Conservation (phyloP, 2,113 vertebrate genomes). For the Clarias magur region DNA sequence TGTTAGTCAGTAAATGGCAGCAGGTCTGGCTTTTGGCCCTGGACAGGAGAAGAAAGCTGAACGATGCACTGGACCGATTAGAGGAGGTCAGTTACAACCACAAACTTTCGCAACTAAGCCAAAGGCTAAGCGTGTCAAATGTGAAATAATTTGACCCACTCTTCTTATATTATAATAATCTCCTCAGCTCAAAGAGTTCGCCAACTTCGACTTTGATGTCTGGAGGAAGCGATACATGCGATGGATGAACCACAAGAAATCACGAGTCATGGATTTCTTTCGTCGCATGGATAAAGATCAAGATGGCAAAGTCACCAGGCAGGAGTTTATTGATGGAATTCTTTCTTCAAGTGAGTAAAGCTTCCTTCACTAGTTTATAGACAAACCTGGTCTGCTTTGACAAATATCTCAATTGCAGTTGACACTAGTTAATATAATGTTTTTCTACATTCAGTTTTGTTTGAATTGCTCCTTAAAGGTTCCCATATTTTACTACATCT, state of each 20-base stretch:
- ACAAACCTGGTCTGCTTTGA: not conserved
- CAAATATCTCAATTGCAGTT: not conserved
- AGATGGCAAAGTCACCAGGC: conserved; percentile 95
- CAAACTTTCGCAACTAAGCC: not conserved
- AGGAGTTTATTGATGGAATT: conserved; percentile 98
- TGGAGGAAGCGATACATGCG: conserved; percentile 99
- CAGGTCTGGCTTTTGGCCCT: conserved; percentile 98
- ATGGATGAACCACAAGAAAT: conserved; percentile 99
- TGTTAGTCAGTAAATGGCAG: conserved; percentile 97
- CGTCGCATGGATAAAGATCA: conserved; percentile 98
- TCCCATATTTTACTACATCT: too few relatives aligned
- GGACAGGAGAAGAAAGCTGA: conserved; percentile 92
- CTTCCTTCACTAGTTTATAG: not conserved
- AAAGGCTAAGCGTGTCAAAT: not conserved
- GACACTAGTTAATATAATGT: not conserved
- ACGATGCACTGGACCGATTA: conserved; percentile 91
- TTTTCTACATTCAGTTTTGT: not conserved
- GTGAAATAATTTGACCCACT: not conserved
- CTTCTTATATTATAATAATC: conserved; percentile 22
- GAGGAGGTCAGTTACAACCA: conserved; percentile 81
- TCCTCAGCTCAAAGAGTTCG: conserved; percentile 90
- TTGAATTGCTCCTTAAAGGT: not conserved
- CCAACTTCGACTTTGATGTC: conserved; percentile 97
- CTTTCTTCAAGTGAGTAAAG: conserved; percentile 94
- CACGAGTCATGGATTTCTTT: conserved; percentile 98